A percentile compares a stretch with the other conserved stretches of the same genome.
These are phyloP conservation scores for Holotrichia oblita DNA, from an alignment of 1,140 invertebrate species.

Conservation along the genomic window DNA sequence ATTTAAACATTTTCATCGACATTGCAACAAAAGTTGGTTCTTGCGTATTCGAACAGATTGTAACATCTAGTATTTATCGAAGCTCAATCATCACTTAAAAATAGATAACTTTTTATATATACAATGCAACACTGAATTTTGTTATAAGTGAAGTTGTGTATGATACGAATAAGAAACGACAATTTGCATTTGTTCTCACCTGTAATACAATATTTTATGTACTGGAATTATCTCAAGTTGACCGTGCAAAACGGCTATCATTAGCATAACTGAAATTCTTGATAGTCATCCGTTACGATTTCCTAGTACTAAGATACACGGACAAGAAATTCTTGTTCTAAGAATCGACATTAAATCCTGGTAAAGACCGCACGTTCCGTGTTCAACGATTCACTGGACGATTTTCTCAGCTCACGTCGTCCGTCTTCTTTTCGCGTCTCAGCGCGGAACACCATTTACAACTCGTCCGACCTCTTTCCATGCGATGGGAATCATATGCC, in stretches of 20 bases:
- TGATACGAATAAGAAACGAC: too few relatives aligned
- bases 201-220: too few relatives aligned
- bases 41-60: too few relatives aligned
- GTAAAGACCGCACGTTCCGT: conserved; percentile 50
- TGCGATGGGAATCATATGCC: conserved; percentile 6
- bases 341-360: conserved; percentile 52
- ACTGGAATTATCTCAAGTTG: background rate
- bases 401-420: conserved; percentile 24
- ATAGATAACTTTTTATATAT: too few relatives aligned
- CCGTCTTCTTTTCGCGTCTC: conserved; percentile 23
- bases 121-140: too few relatives aligned
- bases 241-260: background rate
- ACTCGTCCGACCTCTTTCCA: background rate
- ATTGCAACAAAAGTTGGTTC: too few relatives aligned
- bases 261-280: conserved; percentile 23
- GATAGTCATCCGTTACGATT: conserved; percentile 21
- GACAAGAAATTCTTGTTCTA: conserved; percentile 47
- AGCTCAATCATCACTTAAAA: too few relatives aligned
- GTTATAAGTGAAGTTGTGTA: too few relatives aligned
- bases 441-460: conserved; percentile 17
- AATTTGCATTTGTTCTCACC: too few relatives aligned
- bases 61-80: too few relatives aligned
- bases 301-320: background rate
- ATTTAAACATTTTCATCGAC: too few relatives aligned
- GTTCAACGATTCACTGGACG: conserved; percentile 29